Conservation (phyloP, 2,113 vertebrate species). For the Dromaius novaehollandiae region DNA sequence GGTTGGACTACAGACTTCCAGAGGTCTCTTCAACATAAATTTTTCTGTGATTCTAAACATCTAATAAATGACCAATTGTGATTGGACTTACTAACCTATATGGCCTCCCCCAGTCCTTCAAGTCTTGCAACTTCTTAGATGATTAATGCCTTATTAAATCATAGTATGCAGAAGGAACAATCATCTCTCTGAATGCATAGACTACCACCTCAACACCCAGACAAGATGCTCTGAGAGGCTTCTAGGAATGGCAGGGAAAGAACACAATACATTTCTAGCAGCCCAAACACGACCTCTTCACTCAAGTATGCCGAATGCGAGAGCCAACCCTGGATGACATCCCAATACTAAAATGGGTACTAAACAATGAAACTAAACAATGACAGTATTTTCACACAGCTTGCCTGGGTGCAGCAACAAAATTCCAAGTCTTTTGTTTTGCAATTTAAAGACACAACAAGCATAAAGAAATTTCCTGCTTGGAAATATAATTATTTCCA, state of each 20-base stretch:
- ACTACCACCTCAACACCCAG: not conserved
- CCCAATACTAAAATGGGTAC: not conserved
- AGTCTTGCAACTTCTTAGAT: not conserved
- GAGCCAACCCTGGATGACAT: constrained; percentile 12
- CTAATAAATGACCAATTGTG: not conserved
- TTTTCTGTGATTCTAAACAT: constrained; percentile 16
- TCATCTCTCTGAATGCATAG: not conserved
- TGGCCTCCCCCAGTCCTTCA: not conserved
- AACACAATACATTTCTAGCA: not conserved
- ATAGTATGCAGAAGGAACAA: not conserved
- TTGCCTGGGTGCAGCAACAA: constrained; percentile 1
- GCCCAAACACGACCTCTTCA: not conserved
- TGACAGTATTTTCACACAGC: constrained; percentile 8
- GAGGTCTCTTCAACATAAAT: not conserved
- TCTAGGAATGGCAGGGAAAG: constrained; percentile 17
- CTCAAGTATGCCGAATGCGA: fast-evolving
- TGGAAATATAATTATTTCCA: constrained; percentile 23
- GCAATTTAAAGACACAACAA: constrained; percentile 33
- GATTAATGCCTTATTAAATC: constrained; percentile 30
- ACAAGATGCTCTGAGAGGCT: not conserved
- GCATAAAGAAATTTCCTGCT: constrained; percentile 1
- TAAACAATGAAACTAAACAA: constrained; percentile 8
- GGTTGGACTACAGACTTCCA: not conserved
- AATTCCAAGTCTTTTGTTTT: not conserved
- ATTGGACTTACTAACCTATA: constrained; percentile 18